Conservation (phyloP, 2,113 vertebrate species). For the Petaurus breviceps region DNA sequence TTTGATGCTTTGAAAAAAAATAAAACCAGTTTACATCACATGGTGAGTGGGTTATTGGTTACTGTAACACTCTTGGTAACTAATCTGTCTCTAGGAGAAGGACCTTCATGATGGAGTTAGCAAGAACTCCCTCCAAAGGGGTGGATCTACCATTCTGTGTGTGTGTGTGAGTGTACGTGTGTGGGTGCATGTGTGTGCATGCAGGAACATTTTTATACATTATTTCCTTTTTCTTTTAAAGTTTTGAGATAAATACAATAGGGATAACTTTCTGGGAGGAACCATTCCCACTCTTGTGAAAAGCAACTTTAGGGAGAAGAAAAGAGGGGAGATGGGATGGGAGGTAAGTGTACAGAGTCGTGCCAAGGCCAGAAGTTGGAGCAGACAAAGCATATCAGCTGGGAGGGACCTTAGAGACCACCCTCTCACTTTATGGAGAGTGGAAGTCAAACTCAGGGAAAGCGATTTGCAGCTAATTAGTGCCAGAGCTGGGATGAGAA, state of each 20-base stretch:
- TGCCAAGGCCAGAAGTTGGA: neutral
- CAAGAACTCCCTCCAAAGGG: constrained; percentile 4
- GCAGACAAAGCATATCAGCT: neutral
- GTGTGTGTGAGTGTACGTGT: constrained; percentile 19
- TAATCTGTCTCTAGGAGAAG: constrained; percentile 14
- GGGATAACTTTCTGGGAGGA: constrained; percentile 50
- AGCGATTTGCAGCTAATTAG: constrained; percentile 6
- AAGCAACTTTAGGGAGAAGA: constrained; percentile 39
- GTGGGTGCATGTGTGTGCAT: neutral
- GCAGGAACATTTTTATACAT: constrained; percentile 47
- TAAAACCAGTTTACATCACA: neutral
- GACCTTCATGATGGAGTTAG: constrained; percentile 1
- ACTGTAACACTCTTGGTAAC: constrained; percentile 25
- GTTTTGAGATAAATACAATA: constrained; percentile 51
- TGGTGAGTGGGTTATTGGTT: constrained; percentile 27
- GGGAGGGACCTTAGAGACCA: neutral
- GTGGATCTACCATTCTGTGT: constrained; percentile 36
- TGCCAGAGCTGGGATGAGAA: constrained; percentile 28
- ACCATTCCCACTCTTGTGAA: constrained; percentile 45
- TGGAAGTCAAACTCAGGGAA: constrained; percentile 24
- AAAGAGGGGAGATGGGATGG: neutral
- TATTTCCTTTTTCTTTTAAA: constrained; percentile 63
- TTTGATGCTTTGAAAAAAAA: constrained; percentile 56
- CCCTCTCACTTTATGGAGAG: constrained; percentile 1
- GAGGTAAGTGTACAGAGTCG: neutral